phyloP scores from a whole-genome alignment of 1,140 invertebrate genomes.

The Euschistus heros region DNA sequence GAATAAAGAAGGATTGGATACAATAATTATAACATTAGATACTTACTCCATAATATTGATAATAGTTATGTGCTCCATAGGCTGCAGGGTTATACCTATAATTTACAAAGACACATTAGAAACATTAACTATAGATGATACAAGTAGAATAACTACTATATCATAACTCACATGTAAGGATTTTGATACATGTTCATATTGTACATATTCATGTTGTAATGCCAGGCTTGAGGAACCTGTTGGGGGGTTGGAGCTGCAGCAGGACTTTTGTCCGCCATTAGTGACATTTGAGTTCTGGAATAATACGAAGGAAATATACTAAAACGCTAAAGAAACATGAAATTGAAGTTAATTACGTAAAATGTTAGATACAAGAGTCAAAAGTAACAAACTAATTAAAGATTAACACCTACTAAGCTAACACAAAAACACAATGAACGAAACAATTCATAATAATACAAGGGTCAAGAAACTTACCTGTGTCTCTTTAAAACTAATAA shows the following conservation, averaged over 20 bases:
- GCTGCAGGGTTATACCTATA: slow-evolving; percentile 11
- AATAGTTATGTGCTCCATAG: neutral
- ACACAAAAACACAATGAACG: no score
- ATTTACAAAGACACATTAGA: neutral
- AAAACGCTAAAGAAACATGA: no score
- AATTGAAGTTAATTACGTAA: no score
- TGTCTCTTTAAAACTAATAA: no score
- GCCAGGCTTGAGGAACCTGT: slow-evolving; percentile 2
- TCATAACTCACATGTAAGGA: slow-evolving; percentile 7
- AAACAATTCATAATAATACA: no score
- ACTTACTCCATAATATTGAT: slow-evolving; percentile 14
- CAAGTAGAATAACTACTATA: no score
- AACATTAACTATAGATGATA: neutral
- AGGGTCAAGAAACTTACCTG: no score
- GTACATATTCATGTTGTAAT: slow-evolving; percentile 14
- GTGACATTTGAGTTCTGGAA: slow-evolving; percentile 3
- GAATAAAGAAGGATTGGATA: no score
- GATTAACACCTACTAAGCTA: no score
- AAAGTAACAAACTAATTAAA: no score
- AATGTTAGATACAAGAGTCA: no score
- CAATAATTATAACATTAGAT: neutral
- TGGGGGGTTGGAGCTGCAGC: neutral
- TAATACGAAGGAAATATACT: no score
- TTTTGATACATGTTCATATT: slow-evolving; percentile 16
- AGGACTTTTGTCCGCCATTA: slow-evolving; percentile 15